A percentile compares a stretch with the other conserved stretches of the same genome.
Evolutionary conservation across 2,113 vertebrate species (phyloP).

Genomic region (Notothenia coriiceps): DNA sequence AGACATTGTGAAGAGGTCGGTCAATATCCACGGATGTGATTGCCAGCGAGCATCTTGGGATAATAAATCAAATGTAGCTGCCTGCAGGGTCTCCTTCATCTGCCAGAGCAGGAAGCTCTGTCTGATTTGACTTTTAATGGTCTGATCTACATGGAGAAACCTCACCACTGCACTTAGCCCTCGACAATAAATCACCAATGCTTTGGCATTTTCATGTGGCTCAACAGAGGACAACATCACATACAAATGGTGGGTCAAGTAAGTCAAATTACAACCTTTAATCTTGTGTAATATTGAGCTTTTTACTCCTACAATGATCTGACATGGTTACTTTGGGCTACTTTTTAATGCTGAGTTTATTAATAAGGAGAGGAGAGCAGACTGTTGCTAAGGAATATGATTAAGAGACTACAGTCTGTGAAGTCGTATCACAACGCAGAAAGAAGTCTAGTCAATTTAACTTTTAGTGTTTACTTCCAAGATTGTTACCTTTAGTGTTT

Average conservation of each 20-base stretch:
- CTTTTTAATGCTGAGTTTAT: no score
- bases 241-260: neutral
- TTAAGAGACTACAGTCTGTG: no score
- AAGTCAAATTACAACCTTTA: neutral
- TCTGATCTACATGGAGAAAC: conserved; percentile 17
- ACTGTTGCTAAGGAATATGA: no score
- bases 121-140: conserved; percentile 16
- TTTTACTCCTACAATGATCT: no score
- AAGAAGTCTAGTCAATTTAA: no score
- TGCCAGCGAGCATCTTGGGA: conserved; percentile 20
- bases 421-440: no score
- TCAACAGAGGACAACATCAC: neutral
- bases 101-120: neutral
- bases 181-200: conserved; percentile 9
- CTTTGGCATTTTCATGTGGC: conserved; percentile 21
- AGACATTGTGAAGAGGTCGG: conserved; percentile 32
- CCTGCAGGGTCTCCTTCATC: conserved; percentile 11
- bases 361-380: no score
- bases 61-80: conserved; percentile 46
- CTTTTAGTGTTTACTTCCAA: no score
- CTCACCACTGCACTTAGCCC: neutral
- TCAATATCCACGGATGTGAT: conserved; percentile 47
- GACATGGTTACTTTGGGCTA: no score
- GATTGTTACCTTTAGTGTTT: no score
- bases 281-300: neutral